phyloP scores from a whole-genome alignment of 35 echinoderm and acorn worm genomes.

The Acanthaster planci region DNA sequence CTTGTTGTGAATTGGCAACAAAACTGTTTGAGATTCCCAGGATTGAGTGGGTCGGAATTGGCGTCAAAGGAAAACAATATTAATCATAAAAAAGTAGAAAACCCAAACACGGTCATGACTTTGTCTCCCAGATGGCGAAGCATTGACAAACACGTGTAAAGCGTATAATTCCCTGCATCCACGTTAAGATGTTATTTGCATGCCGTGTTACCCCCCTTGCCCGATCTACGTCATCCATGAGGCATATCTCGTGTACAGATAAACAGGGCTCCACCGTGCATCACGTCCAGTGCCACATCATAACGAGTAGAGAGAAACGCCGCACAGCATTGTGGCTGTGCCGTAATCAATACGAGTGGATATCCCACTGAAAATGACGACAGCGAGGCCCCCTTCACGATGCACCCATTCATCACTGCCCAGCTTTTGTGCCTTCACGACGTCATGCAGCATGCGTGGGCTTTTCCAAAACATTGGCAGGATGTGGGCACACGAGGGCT shows the following conservation, averaged over 20 bases:
- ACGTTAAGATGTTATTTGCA: constrained; percentile 6
- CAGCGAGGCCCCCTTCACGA: neutral
- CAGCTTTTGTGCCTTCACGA: neutral
- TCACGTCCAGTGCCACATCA: neutral
- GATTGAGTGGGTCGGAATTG: no score
- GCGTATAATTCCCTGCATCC: neutral
- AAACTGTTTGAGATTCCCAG: no score
- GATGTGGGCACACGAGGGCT: neutral
- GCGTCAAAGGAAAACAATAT: no score
- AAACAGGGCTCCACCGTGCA: neutral
- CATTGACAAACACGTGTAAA: constrained; percentile 20
- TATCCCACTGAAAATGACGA: constrained; percentile 14
- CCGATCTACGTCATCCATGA: neutral
- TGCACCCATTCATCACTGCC: constrained; percentile 1
- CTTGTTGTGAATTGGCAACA: no score
- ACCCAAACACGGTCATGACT: no score
- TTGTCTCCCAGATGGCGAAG: neutral
- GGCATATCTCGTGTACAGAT: constrained; percentile 25
- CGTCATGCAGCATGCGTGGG: neutral
- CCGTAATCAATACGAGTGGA: constrained; percentile 18
- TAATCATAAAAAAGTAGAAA: no score
- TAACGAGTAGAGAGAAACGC: neutral
- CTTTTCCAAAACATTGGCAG: constrained; percentile 27
- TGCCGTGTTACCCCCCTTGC: neutral
- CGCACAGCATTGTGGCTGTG: neutral